These are phyloP conservation scores for Hermaeophaga mercurialis DNA, from an alignment of 2,888 invertebrate species.

Conservation along the genomic window DNA sequence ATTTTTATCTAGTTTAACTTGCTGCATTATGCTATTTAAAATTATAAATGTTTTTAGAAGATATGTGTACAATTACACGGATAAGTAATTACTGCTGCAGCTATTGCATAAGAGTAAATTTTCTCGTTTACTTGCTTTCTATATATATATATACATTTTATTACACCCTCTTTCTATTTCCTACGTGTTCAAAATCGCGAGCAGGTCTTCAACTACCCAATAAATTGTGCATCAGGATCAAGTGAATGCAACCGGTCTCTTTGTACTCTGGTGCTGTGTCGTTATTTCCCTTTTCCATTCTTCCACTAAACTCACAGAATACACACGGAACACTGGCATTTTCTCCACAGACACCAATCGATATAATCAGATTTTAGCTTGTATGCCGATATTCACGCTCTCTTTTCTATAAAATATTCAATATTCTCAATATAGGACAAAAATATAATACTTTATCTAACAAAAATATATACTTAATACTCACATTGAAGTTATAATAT, in stretches of 20 bases:
- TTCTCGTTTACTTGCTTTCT: constrained; percentile 4
- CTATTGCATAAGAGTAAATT: background rate
- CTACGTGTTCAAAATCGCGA: constrained; percentile 13
- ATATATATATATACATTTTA: constrained; percentile 8
- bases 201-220: constrained; percentile 10
- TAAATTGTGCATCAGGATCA: constrained; percentile 21
- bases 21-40: too few species aligned
- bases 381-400: background rate
- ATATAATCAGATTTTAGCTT: constrained; percentile 14
- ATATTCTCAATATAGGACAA: background rate
- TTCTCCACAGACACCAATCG: constrained; percentile 9
- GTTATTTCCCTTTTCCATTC: constrained; percentile 14
- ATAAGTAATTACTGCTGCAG: too few species aligned
- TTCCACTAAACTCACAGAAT: constrained; percentile 6
- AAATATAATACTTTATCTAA: too few species aligned
- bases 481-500: too few species aligned
- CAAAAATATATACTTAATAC: too few species aligned
- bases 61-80: too few species aligned
- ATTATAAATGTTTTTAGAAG: too few species aligned
- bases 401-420: background rate
- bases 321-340: constrained; percentile 2
- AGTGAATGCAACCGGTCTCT: constrained; percentile 20
- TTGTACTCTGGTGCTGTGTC: constrained; percentile 9
- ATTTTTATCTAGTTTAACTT: too few species aligned
- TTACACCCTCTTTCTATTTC: constrained; percentile 8